These are phyloP conservation scores for Drosophila bifasciata DNA, from an alignment of 1,140 invertebrate genomes.

Conservation along the genomic window DNA sequence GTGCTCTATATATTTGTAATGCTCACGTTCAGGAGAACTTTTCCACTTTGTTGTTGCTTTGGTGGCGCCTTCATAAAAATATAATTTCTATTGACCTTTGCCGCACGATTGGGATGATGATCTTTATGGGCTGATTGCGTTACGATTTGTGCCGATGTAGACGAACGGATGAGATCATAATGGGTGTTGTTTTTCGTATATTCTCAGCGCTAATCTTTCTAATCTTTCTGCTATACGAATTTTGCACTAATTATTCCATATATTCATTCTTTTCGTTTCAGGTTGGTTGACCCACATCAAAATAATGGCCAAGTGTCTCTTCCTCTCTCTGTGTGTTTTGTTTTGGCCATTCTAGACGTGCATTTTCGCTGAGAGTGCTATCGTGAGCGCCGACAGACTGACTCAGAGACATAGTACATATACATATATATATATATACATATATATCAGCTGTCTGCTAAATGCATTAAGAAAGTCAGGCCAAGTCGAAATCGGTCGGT, in stretches of 20 bases:
- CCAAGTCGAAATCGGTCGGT: constrained; percentile 37
- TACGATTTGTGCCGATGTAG: too few species aligned
- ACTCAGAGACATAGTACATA: constrained; percentile 23
- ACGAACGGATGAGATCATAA: constrained; percentile 1
- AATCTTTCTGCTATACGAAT: not conserved
- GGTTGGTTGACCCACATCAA: constrained; percentile 31
- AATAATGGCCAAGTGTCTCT: constrained; percentile 3
- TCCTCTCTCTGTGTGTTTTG: constrained; percentile 42
- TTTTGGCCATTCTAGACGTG: constrained; percentile 47
- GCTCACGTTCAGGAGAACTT: not conserved
- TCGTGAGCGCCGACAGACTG: constrained; percentile 45
- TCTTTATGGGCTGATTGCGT: constrained; percentile 38
- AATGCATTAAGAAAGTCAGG: constrained; percentile 48
- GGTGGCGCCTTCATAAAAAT: constrained; percentile 55
- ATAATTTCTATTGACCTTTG: constrained; percentile 47
- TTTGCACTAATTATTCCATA: constrained; percentile 6
- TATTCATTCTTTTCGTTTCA: constrained; percentile 27
- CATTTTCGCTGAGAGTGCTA: constrained; percentile 62
- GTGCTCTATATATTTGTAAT: not conserved
- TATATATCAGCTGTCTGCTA: constrained; percentile 41
- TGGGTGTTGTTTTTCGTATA: constrained; percentile 7
- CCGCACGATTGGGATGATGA: constrained; percentile 40
- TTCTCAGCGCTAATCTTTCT: not conserved
- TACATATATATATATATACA: constrained; percentile 3
- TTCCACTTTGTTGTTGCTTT: constrained; percentile 14